Percentiles rank a stretch among this genome's conserved stretches.
These are phyloP conservation scores for Tolypeutes matacus DNA, from an alignment of 2,797 vertebrate genomes.

Conservation along the genomic window DNA sequence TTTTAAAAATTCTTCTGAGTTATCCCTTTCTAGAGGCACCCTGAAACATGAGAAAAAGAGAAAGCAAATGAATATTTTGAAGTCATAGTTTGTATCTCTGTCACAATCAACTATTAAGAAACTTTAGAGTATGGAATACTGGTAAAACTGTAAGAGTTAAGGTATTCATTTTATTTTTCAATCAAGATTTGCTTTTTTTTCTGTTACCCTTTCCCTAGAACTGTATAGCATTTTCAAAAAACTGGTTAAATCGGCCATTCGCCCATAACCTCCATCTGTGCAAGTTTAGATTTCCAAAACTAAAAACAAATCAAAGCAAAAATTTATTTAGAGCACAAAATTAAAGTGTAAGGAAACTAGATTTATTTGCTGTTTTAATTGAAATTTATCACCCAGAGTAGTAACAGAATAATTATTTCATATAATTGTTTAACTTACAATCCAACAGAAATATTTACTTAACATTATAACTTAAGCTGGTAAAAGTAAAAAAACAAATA, in stretches of 20 bases:
- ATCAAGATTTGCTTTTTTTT: constrained; percentile 37
- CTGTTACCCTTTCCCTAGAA: not conserved
- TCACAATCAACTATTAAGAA: constrained; percentile 34
- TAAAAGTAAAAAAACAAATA: constrained; percentile 54
- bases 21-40: constrained; percentile 97
- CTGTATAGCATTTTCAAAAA: constrained; percentile 53
- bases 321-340: constrained; percentile 29
- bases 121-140: constrained; percentile 1
- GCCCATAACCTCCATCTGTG: not conserved
- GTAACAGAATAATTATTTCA: constrained; percentile 35
- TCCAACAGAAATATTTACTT: constrained; percentile 33
- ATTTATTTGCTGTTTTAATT: constrained; percentile 51
- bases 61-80: constrained; percentile 53
- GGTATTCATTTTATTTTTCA: constrained; percentile 20
- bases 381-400: constrained; percentile 13
- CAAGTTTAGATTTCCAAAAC: constrained; percentile 36
- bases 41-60: constrained; percentile 87
- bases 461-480: constrained; percentile 21
- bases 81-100: constrained; percentile 87
- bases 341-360: not conserved
- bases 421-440: constrained; percentile 42
- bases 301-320: constrained; percentile 51
- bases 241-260: not conserved
- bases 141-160: constrained; percentile 11
- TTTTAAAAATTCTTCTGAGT: constrained; percentile 99